Percentiles rank a stretch among this genome's conserved stretches.
phyloP scores from a whole-genome alignment of 2,797 vertebrate species.

The Paguma larvata region DNA sequence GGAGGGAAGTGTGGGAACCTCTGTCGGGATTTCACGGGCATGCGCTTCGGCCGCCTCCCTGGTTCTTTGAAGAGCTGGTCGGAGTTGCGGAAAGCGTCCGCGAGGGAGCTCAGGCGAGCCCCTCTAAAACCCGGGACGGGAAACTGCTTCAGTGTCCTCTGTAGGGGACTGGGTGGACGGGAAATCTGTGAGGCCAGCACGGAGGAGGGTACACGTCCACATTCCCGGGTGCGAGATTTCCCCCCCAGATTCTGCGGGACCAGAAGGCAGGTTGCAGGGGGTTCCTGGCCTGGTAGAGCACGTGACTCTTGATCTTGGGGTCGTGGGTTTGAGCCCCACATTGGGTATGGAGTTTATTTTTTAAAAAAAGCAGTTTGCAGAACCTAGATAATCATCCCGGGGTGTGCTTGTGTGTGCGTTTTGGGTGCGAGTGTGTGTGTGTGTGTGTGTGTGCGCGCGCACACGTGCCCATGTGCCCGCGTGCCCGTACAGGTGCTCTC shows the following conservation, averaged over 20 bases:
- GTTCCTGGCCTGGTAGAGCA: neutral
- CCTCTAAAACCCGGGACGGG: neutral
- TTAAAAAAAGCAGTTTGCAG: neutral
- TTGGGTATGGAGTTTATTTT: neutral
- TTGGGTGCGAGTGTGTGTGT: too few species aligned
- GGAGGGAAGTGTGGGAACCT: neutral
- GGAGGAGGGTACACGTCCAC: neutral
- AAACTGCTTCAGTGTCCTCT: neutral
- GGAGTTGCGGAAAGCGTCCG: neutral
- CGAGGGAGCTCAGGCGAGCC: neutral
- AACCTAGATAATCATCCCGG: neutral
- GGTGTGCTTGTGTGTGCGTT: neutral
- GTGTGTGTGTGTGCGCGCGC: too few species aligned
- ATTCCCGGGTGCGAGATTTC: neutral
- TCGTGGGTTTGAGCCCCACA: neutral
- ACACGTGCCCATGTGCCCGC: fast-evolving
- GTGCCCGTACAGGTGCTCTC: too few species aligned
- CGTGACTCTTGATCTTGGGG: neutral
- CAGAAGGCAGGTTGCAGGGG: neutral
- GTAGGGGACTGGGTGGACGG: neutral
- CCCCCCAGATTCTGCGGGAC: neutral
- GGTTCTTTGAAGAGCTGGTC: neutral
- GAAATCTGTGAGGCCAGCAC: neutral
- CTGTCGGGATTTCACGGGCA: neutral
- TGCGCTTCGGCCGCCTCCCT: neutral